Evolutionary conservation across 2,113 vertebrate genomes (phyloP), one percentile per base, ranked within the genome.

Genomic region (Platycercus adscitus): DNA sequence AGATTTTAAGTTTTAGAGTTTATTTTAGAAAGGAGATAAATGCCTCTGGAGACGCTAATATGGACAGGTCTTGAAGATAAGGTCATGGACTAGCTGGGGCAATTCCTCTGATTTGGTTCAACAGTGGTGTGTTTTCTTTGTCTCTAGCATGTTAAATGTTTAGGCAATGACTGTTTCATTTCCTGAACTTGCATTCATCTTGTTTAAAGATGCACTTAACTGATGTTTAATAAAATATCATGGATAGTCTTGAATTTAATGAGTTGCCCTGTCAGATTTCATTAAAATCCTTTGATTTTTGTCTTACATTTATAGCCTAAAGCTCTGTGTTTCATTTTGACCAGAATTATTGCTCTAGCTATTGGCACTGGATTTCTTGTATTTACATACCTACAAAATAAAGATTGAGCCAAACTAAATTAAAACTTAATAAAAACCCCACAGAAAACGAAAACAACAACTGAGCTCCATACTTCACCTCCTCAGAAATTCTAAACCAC

Each of bases 241-340:
- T 31, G 86, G 65, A 72, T 70, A 73, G 60, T 76, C 68, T 56
- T 80, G 28, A 95, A 85, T 96, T 95, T 93, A 86, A 92, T 70
- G 65, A 85, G 73, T 49, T 28, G 19, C 55, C 43, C 81, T 73
- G 86, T 68, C 84, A 92, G 46, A 86, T 91, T 97, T 94, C 75
- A 95, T 87, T 96, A 85, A 84, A 94, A 84, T 89, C 58, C 83
- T 96, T 95, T 96, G 83, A 92, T 89, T 96, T 97, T 94, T 95
- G 80, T 93, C 86, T 94, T 80, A 63, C 55, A 58, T 89, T 94
- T 96, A 92, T 93, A 89, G 91, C 78, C 88, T 61, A 87, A 60
- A 89, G 70, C 69, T 69, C 44, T 89, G 68, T 80, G 65, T 94
- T 96, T 91, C 75, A 85, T 96, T 97, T 97, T 91, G 61, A 84